Conservation (phyloP, 2,797 vertebrate species). For the Anguilla obscura region DNA sequence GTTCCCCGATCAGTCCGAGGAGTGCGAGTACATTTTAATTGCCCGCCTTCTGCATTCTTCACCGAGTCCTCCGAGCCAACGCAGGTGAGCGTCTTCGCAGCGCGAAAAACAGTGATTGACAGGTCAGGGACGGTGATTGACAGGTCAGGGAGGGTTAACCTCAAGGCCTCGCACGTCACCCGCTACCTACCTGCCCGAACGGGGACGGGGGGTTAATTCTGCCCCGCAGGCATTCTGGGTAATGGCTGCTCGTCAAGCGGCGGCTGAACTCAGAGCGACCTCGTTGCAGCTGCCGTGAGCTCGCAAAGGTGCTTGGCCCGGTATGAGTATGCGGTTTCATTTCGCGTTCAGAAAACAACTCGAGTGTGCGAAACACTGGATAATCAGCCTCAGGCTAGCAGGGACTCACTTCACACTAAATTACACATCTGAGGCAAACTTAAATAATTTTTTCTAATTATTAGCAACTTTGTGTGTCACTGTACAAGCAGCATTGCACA, state of each 20-base stretch:
- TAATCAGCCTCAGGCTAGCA: background rate
- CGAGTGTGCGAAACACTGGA: background rate
- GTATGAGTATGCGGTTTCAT: background rate
- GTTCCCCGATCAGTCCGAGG: constrained; percentile 65
- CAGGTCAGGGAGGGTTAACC: constrained; percentile 60
- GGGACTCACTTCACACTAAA: background rate
- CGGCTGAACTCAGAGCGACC: constrained; percentile 66
- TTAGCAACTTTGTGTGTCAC: background rate
- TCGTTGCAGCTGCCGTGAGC: constrained; percentile 27
- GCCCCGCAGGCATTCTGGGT: constrained; percentile 63
- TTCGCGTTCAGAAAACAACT: background rate
- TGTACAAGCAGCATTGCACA: background rate
- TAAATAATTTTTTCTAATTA: background rate
- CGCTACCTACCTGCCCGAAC: constrained; percentile 72
- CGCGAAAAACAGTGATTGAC: background rate
- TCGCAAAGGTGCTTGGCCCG: background rate
- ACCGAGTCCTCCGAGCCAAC: constrained; percentile 52
- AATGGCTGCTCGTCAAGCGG: constrained; percentile 73
- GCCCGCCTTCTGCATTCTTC: constrained; percentile 65
- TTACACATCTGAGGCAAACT: background rate
- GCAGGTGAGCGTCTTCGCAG: constrained; percentile 48
- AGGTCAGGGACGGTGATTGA: constrained; percentile 57
- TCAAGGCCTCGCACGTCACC: constrained; percentile 66
- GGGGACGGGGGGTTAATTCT: constrained; percentile 75
- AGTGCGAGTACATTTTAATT: constrained; percentile 66